A percentile compares a stretch with the other conserved stretches of the same genome.
Evolutionary conservation across 1,140 invertebrate genomes (phyloP).

Genomic region (Lucilia cuprina): DNA sequence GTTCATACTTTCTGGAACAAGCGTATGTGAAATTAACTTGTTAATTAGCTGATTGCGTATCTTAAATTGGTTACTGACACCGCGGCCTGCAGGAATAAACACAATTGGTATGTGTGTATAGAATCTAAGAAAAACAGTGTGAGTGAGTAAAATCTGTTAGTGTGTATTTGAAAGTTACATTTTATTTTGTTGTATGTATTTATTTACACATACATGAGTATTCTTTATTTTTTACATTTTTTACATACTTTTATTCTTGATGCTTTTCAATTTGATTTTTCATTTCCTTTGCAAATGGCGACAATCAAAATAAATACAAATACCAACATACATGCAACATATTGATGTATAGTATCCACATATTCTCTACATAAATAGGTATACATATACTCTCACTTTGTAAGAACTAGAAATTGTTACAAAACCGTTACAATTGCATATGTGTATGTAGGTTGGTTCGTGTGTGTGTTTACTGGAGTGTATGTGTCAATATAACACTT

Average conservation of each 20-base stretch:
- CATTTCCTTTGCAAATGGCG: slow-evolving; percentile 9
- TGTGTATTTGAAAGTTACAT: no score
- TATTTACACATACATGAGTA: not conserved
- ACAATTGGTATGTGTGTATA: no score
- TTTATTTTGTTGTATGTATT: no score
- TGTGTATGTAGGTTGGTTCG: not conserved
- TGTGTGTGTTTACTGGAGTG: not conserved
- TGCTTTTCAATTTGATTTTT: slow-evolving; percentile 14
- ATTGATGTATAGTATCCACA: not conserved
- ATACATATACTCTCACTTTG: no score
- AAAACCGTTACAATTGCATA: not conserved
- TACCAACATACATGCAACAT: not conserved
- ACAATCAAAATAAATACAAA: slow-evolving; percentile 18
- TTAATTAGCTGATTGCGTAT: no score
- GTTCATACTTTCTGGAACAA: no score
- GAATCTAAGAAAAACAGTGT: not conserved
- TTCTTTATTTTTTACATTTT: not conserved
- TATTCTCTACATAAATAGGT: no score
- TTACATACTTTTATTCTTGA: not conserved
- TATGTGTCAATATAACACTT: not conserved
- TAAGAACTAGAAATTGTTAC: not conserved
- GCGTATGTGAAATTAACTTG: no score
- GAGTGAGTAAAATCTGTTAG: not conserved
- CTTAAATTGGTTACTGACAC: no score
- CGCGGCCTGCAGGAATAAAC: no score